Base-by-base conservation (phyloP, 1,140 invertebrate species). In the Lasaia peninsularis region DNA sequence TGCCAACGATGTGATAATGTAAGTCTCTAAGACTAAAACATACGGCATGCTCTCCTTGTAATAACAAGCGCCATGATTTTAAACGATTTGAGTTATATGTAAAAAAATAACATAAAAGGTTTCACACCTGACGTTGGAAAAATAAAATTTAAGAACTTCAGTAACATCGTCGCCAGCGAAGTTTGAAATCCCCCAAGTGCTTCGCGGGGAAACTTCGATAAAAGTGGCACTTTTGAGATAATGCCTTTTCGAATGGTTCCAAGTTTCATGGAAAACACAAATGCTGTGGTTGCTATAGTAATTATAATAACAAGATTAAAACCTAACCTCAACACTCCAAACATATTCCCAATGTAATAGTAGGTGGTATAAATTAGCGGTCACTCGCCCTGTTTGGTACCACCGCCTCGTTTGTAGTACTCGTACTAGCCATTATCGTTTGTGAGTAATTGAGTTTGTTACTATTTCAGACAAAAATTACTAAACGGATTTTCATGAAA, bases 101-200 rank as follows among this genome's bases (percentile, higher is more conserved):
- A 20, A 44, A 18, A 11, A 9, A 11, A 18, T 2, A 44, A 44
- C 18, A 44, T 44, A 8, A 44, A 44, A 44, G 40, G 18, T 44
- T 44, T 44, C 16, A 18, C 40, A 44, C 9, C 40, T 44, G 40
- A 20, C 18, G 37, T 20, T 18, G 10, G 37, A 18, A 10, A 44
- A 44, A 44, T 44, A 44, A 44, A 44, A 44, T 44, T 44, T 44
- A 44, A 44, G 37, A 44, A 44, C 37, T 44, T 20, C 8, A 18
- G 8, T 44, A 44, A 20, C 16, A 4, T 14, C 14, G 14, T 44
- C 37, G 37, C 8, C 2, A 18, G 37, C 37, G 16, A 18, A 44
- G 37, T 44, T 20, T 44, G 37, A 44, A 44, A 44, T 44, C 37
- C 37, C 37, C 16, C 10, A 44, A 44, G 37, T 44, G 18, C 40